Evolutionary conservation across 2,113 vertebrate species (phyloP), one percentile per base, ranked within the genome.

Genomic region (Xiphophorus couchianus): DNA sequence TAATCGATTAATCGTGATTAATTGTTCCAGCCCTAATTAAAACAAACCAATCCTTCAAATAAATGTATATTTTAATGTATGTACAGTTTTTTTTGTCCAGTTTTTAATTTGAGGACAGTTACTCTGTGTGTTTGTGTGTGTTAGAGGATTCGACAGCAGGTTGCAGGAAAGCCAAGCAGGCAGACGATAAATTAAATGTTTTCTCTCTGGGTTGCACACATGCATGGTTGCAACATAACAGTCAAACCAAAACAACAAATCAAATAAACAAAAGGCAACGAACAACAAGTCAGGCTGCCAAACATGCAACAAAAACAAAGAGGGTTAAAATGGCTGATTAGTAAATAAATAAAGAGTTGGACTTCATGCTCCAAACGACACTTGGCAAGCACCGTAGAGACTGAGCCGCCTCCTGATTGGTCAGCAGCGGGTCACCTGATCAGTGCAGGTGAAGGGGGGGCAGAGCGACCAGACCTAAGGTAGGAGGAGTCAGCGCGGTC

Each of bases 401-500:
- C 22, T 42, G 69, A 62, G 66, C 27, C 44, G 64, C 48, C 66
- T 74, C 74, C 72, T 89, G 92, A 93, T 94, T 91, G 93, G 93
- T 74, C 76, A n/a, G 19, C 81, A 92, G 93, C 90, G 84, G 95
- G 94, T 98, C 97, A 99, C 97, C 97, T 99, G 95, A 95, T 94
- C 93, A 96, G 95, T 93, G 96, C 96, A 93, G 97, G 97, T 94
- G 97, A 98, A 91, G 97, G 96, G 93, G 97, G 97, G 95, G 97
- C 96, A 76, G 97, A 99, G 96, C 95, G 96, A 96, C 96, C 94
- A 51, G 96, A 97, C 95, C 96, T 96, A 95, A 96, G 95, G 95
- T 97, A 94, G 95, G 95, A 94, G 89, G 96, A 94, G 77, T 97
- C 97, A 69, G 96, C 94, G 90, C 96, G 95, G 81, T 98, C 97